Evolutionary conservation across 2,888 invertebrate species (phyloP), one percentile per base, ranked within the genome.

Genomic region (Eristalis tenax): DNA sequence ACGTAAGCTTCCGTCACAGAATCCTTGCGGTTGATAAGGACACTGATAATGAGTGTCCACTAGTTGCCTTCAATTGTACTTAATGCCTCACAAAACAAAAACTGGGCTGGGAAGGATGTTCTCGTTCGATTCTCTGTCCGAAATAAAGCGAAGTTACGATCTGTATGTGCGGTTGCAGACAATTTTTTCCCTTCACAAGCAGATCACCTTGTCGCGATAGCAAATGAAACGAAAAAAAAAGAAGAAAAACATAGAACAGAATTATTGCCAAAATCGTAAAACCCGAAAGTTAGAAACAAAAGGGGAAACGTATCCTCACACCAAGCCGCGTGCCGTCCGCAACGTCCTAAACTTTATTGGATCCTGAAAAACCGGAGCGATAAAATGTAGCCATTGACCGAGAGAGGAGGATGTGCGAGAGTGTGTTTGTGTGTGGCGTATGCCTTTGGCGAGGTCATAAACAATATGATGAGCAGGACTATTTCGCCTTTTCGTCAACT

Each of bases 381-480:
- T 75, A 69, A 74, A 80, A 18, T 68, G 13, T 40, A 40, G 22
- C 35, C 23, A 57, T 57, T 57, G 70, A 56, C 18, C 38, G 50
- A 64, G 40, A 63, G 18, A 22, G 56, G 56, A 56, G 26, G 26
- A 26, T 26, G 26, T 56, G 22, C 2, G 10, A 4, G 57, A 26
- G 26, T 26, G 59, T 59, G 23, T 23, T 35, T 65, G 50, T 18
- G 63, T 38, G 22, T 32, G 32, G 18, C 18, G 57, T 68, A 13
- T 32, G 40, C 22, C 32, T 32, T 13, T 43, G 43, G 23, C 26
- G 11, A 32, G 50, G 81, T 57, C 73, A 82, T 85, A 85, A 78
- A 78, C 69, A 75, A 74, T 61, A 65, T 81, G 81, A 81, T 77
- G 81, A 81, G 73, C 32, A 43, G 64, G 74, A 77, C 68, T 77